Evolutionary conservation across 1,140 invertebrate genomes (phyloP).

Genomic region (Lepeophtheirus salmonis): DNA sequence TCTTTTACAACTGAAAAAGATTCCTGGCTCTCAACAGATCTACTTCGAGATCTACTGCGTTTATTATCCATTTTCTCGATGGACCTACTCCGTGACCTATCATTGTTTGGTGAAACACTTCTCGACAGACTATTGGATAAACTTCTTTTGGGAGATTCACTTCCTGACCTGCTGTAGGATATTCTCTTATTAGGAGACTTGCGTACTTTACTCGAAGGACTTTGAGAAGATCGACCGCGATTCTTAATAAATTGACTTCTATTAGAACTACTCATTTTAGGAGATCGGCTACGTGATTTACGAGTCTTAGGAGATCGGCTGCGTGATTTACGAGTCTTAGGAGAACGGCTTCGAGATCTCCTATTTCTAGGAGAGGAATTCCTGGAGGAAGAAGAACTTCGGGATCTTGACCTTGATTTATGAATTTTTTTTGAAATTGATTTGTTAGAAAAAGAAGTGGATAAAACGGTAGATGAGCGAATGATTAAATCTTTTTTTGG

Average conservation of each 20-base stretch:
- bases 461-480: neutral
- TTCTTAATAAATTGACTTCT: neutral
- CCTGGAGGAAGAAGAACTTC: neutral
- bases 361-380: neutral
- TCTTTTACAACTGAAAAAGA: neutral
- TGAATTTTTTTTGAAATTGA: too few relatives aligned
- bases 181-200: neutral
- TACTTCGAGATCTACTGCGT: neutral
- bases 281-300: neutral
- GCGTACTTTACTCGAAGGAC: too few relatives aligned
- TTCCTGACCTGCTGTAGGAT: neutral
- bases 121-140: too few relatives aligned
- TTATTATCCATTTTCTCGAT: too few relatives aligned
- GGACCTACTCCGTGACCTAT: too few relatives aligned
- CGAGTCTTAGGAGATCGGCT: neutral
- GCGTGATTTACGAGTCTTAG: neutral
- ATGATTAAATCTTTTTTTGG: neutral
- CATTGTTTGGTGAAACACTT: neutral
- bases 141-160: neutral
- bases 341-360: neutral
- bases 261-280: neutral
- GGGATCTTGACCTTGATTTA: neutral
- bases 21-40: neutral
- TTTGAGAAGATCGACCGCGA: too few relatives aligned
- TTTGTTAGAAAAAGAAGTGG: neutral